Percentiles rank a stretch among this genome's conserved stretches.
phyloP scores from a whole-genome alignment of 2,797 vertebrate genomes.

The Cossypha caffra region DNA sequence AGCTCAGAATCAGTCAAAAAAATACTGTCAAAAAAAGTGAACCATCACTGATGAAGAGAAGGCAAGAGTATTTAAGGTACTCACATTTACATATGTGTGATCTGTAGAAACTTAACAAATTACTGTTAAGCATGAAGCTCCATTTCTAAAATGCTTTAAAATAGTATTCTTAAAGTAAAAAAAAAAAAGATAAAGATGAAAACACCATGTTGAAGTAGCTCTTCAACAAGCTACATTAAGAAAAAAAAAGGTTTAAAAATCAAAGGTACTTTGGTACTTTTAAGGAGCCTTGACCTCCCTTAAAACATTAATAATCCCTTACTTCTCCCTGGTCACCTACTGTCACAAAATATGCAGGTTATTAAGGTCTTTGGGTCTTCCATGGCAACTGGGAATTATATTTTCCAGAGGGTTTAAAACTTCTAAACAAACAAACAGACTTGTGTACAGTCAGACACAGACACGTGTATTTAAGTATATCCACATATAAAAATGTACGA shows the following conservation, averaged over 20 bases:
- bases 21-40: neutral
- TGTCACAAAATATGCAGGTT: neutral
- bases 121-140: neutral
- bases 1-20: neutral
- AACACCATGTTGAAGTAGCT: neutral
- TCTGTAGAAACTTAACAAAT: neutral
- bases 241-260: neutral
- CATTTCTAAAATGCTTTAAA: neutral
- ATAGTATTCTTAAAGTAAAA: neutral
- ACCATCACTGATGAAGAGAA: neutral
- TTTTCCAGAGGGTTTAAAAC: neutral
- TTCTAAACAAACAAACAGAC: neutral
- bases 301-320: neutral
- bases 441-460: fast-evolving
- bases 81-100: neutral
- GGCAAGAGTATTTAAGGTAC: neutral
- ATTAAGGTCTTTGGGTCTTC: neutral
- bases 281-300: neutral
- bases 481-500: neutral
- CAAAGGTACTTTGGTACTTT: neutral
- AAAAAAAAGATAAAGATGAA: neutral
- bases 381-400: neutral
- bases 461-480: fast-evolving
- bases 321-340: neutral
- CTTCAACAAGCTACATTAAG: neutral